These are phyloP conservation scores for Thereva nobilitata DNA, from an alignment of 2,888 invertebrate species.

Conservation along the genomic window DNA sequence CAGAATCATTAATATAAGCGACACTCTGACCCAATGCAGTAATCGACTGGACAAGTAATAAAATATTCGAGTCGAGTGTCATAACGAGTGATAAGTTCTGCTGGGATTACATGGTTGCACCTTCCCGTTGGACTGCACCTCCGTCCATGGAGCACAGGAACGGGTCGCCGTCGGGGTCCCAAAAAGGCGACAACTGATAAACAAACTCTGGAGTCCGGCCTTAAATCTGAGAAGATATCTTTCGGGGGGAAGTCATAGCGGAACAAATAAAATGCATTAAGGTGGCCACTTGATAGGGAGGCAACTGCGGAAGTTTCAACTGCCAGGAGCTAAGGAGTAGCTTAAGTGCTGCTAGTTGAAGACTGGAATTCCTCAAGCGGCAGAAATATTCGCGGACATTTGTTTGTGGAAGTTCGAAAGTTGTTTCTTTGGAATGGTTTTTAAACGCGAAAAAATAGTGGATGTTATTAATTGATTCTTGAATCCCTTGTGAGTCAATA, in stretches of 20 bases:
- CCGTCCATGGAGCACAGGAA: not conserved
- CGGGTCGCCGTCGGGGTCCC: constrained; percentile 6
- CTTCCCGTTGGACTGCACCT: constrained; percentile 12
- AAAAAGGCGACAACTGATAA: constrained; percentile 25
- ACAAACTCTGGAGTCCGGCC: constrained; percentile 11
- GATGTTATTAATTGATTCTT: no score
- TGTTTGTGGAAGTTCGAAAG: no score
- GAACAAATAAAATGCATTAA: constrained; percentile 36
- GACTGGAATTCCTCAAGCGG: no score
- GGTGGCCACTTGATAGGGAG: constrained; percentile 11
- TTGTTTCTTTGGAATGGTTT: no score
- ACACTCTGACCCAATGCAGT: constrained; percentile 10
- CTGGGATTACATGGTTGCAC: constrained; percentile 27
- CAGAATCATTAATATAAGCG: constrained; percentile 20
- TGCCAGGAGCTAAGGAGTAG: no score
- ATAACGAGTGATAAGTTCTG: constrained; percentile 27
- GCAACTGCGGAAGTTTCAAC: constrained; percentile 20
- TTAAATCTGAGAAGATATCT: constrained; percentile 27
- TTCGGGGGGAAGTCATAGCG: constrained; percentile 17
- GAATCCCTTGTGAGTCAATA: no score
- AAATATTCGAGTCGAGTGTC: constrained; percentile 28
- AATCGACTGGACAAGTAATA: constrained; percentile 12
- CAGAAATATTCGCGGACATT: no score
- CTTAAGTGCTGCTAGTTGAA: no score
- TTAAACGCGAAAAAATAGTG: no score